Evolutionary conservation across 2,113 vertebrate genomes (phyloP).

Genomic region (Pangasianodon hypophthalmus): DNA sequence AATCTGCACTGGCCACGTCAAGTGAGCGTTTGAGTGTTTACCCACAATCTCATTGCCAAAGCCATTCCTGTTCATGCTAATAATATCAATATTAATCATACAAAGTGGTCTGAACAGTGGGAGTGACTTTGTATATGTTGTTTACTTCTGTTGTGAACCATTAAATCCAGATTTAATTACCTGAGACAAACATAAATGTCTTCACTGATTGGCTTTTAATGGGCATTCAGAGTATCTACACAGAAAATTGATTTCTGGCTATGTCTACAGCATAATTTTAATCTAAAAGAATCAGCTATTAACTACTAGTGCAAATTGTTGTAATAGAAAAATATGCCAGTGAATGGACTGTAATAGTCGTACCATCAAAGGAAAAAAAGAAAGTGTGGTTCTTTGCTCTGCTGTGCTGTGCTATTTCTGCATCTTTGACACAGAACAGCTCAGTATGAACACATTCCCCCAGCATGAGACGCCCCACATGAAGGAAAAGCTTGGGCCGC

Average conservation of each 20-base stretch:
- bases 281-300: not conserved
- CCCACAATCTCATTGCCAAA: not conserved
- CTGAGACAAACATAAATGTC: conserved; percentile 26
- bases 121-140: conserved; percentile 14
- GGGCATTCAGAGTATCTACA: not conserved
- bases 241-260: not conserved
- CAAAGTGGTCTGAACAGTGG: not conserved
- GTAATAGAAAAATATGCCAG: not conserved
- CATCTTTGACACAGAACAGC: conserved; percentile 68
- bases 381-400: conserved; percentile 53
- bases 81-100: conserved; percentile 12
- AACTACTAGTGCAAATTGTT: not conserved
- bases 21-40: conserved; percentile 13
- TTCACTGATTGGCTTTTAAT: conserved; percentile 35
- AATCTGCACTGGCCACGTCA: not conserved
- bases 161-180: conserved; percentile 38
- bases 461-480: conserved; percentile 54
- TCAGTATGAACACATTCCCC: conserved; percentile 65
- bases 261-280: not conserved
- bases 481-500: conserved; percentile 63
- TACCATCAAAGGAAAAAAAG: conserved; percentile 60
- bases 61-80: not conserved
- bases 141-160: conserved; percentile 27
- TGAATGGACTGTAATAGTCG: not conserved
- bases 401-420: conserved; percentile 68